phyloP scores from a whole-genome alignment of 2,888 invertebrate genomes.

The Matsumyia berberina region DNA sequence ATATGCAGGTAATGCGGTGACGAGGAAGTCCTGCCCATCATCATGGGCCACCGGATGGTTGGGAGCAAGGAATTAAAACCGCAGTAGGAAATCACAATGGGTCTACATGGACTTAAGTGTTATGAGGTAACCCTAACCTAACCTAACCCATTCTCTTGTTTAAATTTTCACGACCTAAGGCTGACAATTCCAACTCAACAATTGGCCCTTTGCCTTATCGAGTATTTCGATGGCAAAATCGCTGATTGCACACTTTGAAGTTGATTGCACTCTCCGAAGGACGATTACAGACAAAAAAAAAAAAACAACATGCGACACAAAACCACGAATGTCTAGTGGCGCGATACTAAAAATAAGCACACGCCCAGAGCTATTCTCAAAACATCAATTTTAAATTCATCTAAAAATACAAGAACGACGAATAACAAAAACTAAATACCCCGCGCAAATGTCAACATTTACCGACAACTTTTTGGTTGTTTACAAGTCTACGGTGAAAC shows the following conservation, averaged over 20 bases:
- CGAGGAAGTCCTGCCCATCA: no score
- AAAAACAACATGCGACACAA: constrained; percentile 3
- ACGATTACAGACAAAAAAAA: constrained; percentile 4
- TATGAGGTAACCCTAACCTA: no score
- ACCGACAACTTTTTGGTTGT: constrained; percentile 27
- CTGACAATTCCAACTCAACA: no score
- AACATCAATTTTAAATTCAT: constrained; percentile 14
- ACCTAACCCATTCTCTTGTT: no score
- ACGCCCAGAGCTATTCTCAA: constrained; percentile 35
- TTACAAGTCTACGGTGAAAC: neutral
- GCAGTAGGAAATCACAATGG: no score
- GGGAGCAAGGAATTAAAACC: no score
- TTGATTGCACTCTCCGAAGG: constrained; percentile 56
- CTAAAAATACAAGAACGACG: constrained; percentile 22
- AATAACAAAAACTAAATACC: constrained; percentile 4
- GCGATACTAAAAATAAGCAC: constrained; percentile 42
- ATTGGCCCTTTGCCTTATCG: no score
- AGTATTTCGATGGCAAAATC: no score
- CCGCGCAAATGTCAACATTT: constrained; percentile 43
- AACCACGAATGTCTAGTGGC: constrained; percentile 15
- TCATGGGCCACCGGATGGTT: no score
- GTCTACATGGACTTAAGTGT: no score
- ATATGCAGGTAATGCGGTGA: no score
- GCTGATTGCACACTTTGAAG: constrained; percentile 33
- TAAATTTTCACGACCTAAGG: no score